Base-by-base conservation (phyloP, 1,140 invertebrate species). In the Palaemon carinicauda region DNA sequence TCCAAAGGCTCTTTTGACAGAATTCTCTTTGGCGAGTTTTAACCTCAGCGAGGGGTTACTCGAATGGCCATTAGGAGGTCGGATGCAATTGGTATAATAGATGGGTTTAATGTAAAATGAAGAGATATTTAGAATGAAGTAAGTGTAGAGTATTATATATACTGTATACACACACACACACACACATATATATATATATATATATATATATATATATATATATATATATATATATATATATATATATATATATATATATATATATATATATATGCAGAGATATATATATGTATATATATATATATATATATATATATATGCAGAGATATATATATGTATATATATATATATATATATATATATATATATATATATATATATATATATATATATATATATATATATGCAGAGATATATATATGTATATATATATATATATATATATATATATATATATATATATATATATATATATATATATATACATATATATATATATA, bases 301-400 rank as follows among this genome's bases (percentile, higher is more conserved):
- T 2, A 60, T 14, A 60, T 2, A 60, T 14, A 60, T 2, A 60
- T 24, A 60, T 2, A 60, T 24, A 60, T 2, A 60, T 24, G 14
- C 3, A 60, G 2, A 60, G 17, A 60, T 24, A 60, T 2, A 60
- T 24, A 60, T 2, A 60, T 24, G 14, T 2, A 60, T 24, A 60
- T 2, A 60, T 24, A 60, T 3, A 60, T 60, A 60, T 3, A 60
- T 60, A 60, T 2, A 60, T 60, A 60, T 2, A 60, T 60, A 60
- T 2, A 60, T 60, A 60, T 60, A n/a, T 60, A 60, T 15, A 60
- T 60, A 15, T 10, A 60, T 2, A 60, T 15, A 60, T 10, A 60
- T n/a, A 60, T 60, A 60, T 60, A 60, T 60, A 60, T 60, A 60
- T 60, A 60, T 60, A 60, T 60, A 60, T 60, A 60, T n/a, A 60